Conservation (phyloP, 2,888 invertebrate genomes). For the Parapristionchus giblindavisi region DNA sequence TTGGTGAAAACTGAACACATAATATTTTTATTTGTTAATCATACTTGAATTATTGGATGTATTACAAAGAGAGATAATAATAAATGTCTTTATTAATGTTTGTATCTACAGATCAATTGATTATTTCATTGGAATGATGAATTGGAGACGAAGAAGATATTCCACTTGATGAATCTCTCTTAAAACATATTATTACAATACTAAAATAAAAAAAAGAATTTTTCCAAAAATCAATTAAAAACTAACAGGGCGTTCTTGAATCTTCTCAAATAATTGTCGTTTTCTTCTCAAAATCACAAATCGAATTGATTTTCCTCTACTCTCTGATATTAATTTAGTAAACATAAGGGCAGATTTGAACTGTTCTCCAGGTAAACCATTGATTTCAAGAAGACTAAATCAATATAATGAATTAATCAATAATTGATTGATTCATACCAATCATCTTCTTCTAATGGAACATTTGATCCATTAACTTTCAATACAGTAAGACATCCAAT, state of each 20-base stretch:
- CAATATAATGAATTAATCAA: too few relatives aligned
- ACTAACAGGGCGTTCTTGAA: background rate
- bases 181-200: background rate
- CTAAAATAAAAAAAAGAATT: background rate
- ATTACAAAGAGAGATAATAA: too few relatives aligned
- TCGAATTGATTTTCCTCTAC: slow-evolving; percentile 52
- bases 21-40: too few relatives aligned
- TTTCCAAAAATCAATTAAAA: background rate
- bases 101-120: too few relatives aligned
- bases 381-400: slow-evolving; percentile 56
- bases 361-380: slow-evolving; percentile 52
- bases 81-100: too few relatives aligned
- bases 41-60: too few relatives aligned
- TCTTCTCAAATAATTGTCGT: slow-evolving; percentile 19
- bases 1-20: too few relatives aligned
- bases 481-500: slow-evolving; percentile 55
- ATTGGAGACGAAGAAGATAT: slow-evolving; percentile 27
- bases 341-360: slow-evolving; percentile 58
- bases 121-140: slow-evolving; percentile 26
- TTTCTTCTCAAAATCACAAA: slow-evolving; percentile 54
- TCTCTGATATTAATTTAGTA: slow-evolving; percentile 54
- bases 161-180: slow-evolving; percentile 29
- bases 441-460: slow-evolving; percentile 55
- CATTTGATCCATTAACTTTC: slow-evolving; percentile 56
- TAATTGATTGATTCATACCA: slow-evolving; percentile 47